Base-by-base conservation (phyloP, 1,140 invertebrate species). In the Lordiphosa stackelbergi region DNA sequence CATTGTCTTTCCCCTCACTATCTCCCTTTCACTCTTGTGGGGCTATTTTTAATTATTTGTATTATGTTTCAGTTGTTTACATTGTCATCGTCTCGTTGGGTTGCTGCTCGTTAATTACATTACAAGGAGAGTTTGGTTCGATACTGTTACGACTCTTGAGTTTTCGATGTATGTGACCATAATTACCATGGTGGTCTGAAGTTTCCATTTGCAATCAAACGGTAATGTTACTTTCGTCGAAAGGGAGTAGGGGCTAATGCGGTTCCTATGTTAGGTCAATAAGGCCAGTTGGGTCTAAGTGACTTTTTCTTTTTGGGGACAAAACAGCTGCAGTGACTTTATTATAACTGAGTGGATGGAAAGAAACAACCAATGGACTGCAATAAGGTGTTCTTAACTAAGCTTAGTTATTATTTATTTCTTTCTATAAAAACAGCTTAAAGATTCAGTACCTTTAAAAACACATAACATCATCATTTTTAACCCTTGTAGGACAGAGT, bases 1-100 rank as follows among this genome's bases (percentile, higher is more conserved):
- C 49, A 36, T 53, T 38, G 38, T 53, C 43, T 28, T 45, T 53
- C 19, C 3, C 22, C 2, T 41, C 24, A 62, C 37, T 46, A 49
- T 43, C 57, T 56, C 28, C 31, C 3, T 35, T 2, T 41, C 7
- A 62, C 37, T 46, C 56, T 43, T 52, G 53, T 58, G 49, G 51
- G 75, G 63, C 73, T 81, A 81, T 73, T 83, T 81, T 81, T 81
- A 81, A 81, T 81, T 83, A 81, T 81, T 77, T 81, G 77, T 81
- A 81, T 81, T 81, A 81, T 81, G 61, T 81, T 84, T 83, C 77
- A 77, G 77, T 77, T 66, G 71, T 65, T 54, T 58, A 19, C 60
- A 31, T 31, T 31, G 54, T 56, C 65, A 55, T 58, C 53, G 69
- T 70, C 59, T 59, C 42, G 55, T 53, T 69, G 28, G 60, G 53